Base-by-base conservation (phyloP, 2,113 vertebrate genomes). In the Ctenodactylus gundi region DNA sequence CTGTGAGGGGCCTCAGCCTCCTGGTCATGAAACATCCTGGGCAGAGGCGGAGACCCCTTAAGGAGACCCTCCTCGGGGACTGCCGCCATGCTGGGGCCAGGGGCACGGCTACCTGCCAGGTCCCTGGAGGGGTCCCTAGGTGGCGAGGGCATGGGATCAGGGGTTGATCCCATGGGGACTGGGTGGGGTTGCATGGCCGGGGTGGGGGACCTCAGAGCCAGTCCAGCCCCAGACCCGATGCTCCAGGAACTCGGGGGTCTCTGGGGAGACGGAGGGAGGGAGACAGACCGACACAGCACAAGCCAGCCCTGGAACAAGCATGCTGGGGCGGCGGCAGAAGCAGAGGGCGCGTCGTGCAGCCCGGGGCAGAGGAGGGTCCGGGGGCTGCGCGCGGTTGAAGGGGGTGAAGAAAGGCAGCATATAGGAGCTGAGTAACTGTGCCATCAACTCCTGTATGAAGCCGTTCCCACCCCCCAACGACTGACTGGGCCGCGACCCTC, bases 21-120 rank as follows among this genome's bases (percentile, higher is more conserved):
- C 97, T 97, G 97, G 96, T 97, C 97, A 95, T 29, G 31, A 23
- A 51, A 91, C n/a, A 85, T 78, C 97, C 96, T 96, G 97, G 91
- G 75, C 20, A 92, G 97, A 97, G 94, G 86, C 94, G 44, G 86
- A 97, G 96, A 68, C 93, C 96, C 95, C 96, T 95, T 78, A 31
- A 97, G 95, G 97, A 95, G 96, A 92, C 96, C 82, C 96, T 95
- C 88, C 78, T 92, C 70, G 8, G 67, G 53, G 70, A 15, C n/a
- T 4, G n/a, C 25, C 62, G 53, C 23, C 3, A 4, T 31, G 57
- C 93, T 86, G 58, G n/a, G 53, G 4, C 25, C 41, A 65, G 64
- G 57, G 62, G 46, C 21, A 14, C 36, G n/a, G n/a, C n/a, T n/a
- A n/a, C n/a, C n/a, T n/a, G 34, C 85, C 46, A 34, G 58, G 72